phyloP scores from a whole-genome alignment of 2,888 invertebrate species.

The Zelleria hepariella region DNA sequence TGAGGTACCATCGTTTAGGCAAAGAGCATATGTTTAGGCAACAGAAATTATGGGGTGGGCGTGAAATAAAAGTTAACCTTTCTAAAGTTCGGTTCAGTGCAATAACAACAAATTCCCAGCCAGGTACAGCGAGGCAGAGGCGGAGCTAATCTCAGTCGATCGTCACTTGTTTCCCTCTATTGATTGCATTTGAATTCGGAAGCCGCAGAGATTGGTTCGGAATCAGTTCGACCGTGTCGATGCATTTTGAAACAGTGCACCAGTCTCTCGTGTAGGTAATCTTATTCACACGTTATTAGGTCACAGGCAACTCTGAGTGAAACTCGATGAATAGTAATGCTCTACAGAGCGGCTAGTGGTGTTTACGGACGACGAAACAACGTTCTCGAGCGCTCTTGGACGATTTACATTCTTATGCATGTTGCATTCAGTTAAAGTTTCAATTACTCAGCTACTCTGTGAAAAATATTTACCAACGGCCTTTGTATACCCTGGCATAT shows the following conservation, averaged over 20 bases:
- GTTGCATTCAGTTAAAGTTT: not conserved
- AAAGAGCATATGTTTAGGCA: not conserved
- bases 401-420: not conserved
- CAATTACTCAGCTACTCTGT: not conserved
- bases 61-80: not conserved
- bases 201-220: not conserved
- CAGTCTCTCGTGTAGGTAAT: not conserved
- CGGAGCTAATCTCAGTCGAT: not conserved
- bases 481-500: not conserved
- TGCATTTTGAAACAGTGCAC: not conserved
- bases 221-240: not conserved
- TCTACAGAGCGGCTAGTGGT: conserved; percentile 21
- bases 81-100: not conserved
- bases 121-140: not conserved
- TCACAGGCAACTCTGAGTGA: conserved; percentile 24
- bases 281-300: conserved; percentile 21
- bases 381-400: not conserved
- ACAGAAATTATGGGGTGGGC: not conserved
- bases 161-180: not conserved
- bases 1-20: no score
- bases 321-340: conserved; percentile 28
- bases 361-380: not conserved
- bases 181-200: not conserved
- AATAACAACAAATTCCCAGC: not conserved
- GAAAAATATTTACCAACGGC: not conserved